Evolutionary conservation across 2,797 vertebrate species (phyloP).

Genomic region (Spheniscus humboldti): DNA sequence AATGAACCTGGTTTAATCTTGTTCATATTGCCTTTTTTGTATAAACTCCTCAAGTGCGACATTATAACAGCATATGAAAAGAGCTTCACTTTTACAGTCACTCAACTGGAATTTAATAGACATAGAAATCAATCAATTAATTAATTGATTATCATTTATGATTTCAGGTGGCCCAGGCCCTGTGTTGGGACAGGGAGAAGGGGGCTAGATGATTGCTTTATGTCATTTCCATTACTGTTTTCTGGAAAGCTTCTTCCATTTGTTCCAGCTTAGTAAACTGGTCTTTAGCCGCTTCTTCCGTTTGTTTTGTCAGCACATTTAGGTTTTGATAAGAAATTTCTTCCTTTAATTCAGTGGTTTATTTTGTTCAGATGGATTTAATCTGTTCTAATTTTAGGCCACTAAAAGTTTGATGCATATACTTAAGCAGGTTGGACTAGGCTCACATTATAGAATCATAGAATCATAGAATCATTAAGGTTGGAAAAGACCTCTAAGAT

Average conservation of each 20-base stretch:
- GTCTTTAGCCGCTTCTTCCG: background rate
- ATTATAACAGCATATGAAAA: background rate
- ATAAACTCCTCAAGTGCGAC: background rate
- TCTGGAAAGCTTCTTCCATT: background rate
- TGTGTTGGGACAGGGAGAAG: background rate
- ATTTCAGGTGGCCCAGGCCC: background rate
- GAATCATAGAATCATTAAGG: too few species aligned
- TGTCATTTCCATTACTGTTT: background rate
- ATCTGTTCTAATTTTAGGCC: background rate
- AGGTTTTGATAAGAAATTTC: background rate
- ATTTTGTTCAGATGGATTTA: background rate
- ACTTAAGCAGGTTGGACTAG: background rate
- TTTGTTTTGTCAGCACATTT: background rate
- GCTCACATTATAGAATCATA: background rate
- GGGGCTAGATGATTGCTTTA: background rate
- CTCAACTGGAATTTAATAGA: background rate
- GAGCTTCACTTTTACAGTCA: background rate
- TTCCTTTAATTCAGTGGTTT: background rate
- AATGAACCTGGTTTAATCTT: background rate
- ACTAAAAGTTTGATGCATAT: background rate
- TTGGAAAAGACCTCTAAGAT: too few species aligned
- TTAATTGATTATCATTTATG: background rate
- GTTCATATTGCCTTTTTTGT: background rate
- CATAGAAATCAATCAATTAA: background rate
- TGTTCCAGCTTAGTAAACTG: background rate